Evolutionary conservation across 1,140 invertebrate species (phyloP).

Genomic region (Cardiocondyla obscurior): DNA sequence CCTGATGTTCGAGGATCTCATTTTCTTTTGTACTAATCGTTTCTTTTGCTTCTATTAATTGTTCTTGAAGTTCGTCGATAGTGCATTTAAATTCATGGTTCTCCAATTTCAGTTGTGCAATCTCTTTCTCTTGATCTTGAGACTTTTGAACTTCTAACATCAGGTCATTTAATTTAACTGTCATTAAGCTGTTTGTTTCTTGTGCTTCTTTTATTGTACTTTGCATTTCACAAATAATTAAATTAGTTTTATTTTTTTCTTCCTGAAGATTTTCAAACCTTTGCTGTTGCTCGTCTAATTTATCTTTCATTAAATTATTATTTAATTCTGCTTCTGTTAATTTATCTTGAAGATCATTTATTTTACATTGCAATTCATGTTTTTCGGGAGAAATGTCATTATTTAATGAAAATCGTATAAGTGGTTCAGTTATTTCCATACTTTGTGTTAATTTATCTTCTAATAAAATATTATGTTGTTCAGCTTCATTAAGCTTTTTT

Average conservation of each 20-base stretch:
- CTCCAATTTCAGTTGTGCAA: conserved; percentile 12
- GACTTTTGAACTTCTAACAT: neutral
- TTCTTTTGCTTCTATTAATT: conserved; percentile 10
- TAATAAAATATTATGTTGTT: conserved; percentile 14
- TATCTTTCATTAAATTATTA: conserved; percentile 5
- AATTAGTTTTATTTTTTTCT: conserved; percentile 37
- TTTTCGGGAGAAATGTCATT: neutral
- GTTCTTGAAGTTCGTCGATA: conserved; percentile 33
- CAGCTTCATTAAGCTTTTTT: conserved; percentile 16
- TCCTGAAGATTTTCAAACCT: conserved; percentile 2
- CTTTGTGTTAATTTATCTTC: neutral
- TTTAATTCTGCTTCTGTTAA: neutral
- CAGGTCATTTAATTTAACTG: neutral
- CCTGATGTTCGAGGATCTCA: neutral
- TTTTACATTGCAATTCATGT: conserved; percentile 7
- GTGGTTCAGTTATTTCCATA: neutral
- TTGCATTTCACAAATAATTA: conserved; percentile 43
- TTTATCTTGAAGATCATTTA: conserved; percentile 37
- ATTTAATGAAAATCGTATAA: neutral
- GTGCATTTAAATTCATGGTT: conserved; percentile 14
- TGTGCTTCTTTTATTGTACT: conserved; percentile 23
- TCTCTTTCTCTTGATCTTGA: conserved; percentile 14
- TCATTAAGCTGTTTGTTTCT: neutral
- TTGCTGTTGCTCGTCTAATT: conserved; percentile 22
- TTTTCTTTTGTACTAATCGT: neutral